Conservation (phyloP, 2,888 invertebrate species). For the Creontiades dilutus region DNA sequence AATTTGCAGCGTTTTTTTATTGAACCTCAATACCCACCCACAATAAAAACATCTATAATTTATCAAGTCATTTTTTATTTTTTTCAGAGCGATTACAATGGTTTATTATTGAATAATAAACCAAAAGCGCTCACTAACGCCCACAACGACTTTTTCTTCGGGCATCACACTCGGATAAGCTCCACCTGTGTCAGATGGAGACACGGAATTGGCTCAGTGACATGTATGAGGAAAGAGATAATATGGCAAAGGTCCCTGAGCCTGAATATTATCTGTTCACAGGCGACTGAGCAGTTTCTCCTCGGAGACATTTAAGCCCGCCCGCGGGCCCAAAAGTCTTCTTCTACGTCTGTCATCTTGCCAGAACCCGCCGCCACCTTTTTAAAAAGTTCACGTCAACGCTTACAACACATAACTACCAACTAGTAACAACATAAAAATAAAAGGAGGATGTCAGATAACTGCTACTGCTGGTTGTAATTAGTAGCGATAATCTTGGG, state of each 20-base stretch:
- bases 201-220: neutral
- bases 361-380: neutral
- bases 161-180: neutral
- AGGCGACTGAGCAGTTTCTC: slow-evolving; percentile 13
- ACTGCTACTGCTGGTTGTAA: too few species aligned
- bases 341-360: neutral
- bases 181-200: slow-evolving; percentile 15
- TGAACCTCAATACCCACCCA: too few species aligned
- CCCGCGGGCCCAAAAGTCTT: neutral
- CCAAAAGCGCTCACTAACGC: neutral
- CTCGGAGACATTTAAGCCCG: slow-evolving; percentile 19
- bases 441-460: too few species aligned
- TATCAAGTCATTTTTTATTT: too few species aligned
- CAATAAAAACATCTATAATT: too few species aligned
- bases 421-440: too few species aligned
- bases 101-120: too few species aligned
- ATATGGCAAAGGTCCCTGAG: slow-evolving; percentile 7
- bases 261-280: slow-evolving; percentile 31
- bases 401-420: too few species aligned
- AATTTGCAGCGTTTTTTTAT: too few species aligned
- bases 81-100: too few species aligned
- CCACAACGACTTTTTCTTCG: neutral
- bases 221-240: neutral
- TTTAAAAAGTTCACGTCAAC: neutral
- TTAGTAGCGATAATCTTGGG: too few species aligned